Evolutionary conservation across 1,140 invertebrate genomes (phyloP), one percentile per base, ranked within the genome.

Genomic region (Pseudachorutes palmiensis): DNA sequence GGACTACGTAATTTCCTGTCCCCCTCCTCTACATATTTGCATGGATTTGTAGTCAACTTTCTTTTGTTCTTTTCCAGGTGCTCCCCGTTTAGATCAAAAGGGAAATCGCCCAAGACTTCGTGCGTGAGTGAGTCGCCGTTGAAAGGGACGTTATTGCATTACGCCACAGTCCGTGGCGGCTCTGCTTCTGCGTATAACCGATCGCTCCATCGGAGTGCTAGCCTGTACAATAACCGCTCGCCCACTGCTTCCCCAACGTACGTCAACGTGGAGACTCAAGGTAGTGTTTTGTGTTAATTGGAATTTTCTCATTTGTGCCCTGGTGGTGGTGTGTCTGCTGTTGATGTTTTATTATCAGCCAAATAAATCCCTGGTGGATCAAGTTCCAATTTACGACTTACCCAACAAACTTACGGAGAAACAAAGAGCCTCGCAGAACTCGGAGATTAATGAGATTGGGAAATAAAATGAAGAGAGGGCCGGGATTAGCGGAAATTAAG

Each of bases 31-130:
- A n/a, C n/a, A n/a, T n/a, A n/a, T 16, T 55, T 55, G 12, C 24
- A 22, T 16, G 12, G 12, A 16, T 55, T 55, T 55, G 51, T 55
- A 5, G 3, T 24, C 24, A 22, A 45, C 36, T 45, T 45, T 45
- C 36, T 45, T 45, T 45, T 45, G 36, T 45, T 45, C 36, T 45
- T 45, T 45, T 45, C 9, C 24, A 55, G 51, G 51, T 55, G 51
- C 51, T 63, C 61, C 24, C 36, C 61, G n/a, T 48, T 63, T 2
- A 63, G 29, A 28, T 63, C 61, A 41, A 63, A 63, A 24, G 30
- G 16, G 9, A 63, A 63, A 26, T 63, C 61, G 33, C 45, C 61
- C 9, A 36, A 12, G 2, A 5, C 29, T 14, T 63, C 59, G 3
- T 61, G 59, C 19, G 36, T 41, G 36, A 41, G 24, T 55, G 5